phyloP scores from a whole-genome alignment of 2,888 invertebrate genomes.

The Protophormia terraenovae region DNA sequence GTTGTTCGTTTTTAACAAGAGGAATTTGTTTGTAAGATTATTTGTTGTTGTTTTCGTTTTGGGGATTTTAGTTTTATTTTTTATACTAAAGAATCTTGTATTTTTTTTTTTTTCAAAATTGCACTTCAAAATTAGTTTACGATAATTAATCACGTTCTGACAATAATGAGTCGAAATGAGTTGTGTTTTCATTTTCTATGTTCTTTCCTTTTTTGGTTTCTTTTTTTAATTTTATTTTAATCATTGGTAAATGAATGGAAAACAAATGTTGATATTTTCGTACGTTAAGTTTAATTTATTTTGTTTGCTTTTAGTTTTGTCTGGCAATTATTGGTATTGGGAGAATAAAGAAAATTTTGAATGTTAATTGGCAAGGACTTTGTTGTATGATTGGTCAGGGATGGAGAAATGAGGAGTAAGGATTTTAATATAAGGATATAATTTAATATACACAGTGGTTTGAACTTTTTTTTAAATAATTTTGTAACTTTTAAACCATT shows the following conservation, averaged over 20 bases:
- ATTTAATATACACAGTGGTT: no score
- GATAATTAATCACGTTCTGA: constrained; percentile 74
- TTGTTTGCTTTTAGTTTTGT: not conserved
- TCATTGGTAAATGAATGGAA: constrained; percentile 20
- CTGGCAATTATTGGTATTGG: not conserved
- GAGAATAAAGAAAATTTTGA: not conserved
- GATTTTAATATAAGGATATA: no score
- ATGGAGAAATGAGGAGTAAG: no score
- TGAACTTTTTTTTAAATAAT: no score
- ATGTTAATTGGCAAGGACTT: not conserved
- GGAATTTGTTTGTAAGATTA: constrained; percentile 25
- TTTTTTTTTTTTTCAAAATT: constrained; percentile 3
- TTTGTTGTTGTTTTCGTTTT: not conserved
- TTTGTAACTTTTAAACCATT: no score
- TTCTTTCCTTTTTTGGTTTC: not conserved
- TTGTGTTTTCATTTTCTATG: constrained; percentile 21
- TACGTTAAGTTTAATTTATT: not conserved
- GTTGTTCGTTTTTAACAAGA: not conserved
- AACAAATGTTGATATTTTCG: constrained; percentile 4
- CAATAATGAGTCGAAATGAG: constrained; percentile 72
- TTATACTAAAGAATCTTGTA: not conserved
- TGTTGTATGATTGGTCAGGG: no score
- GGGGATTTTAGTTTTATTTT: not conserved
- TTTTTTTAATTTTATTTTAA: constrained; percentile 27
- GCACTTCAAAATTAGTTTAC: constrained; percentile 53